Percentiles rank a stretch among this genome's conserved stretches.
phyloP scores from a whole-genome alignment of 2,113 vertebrate species.

The Himantopus leucocephalus region DNA sequence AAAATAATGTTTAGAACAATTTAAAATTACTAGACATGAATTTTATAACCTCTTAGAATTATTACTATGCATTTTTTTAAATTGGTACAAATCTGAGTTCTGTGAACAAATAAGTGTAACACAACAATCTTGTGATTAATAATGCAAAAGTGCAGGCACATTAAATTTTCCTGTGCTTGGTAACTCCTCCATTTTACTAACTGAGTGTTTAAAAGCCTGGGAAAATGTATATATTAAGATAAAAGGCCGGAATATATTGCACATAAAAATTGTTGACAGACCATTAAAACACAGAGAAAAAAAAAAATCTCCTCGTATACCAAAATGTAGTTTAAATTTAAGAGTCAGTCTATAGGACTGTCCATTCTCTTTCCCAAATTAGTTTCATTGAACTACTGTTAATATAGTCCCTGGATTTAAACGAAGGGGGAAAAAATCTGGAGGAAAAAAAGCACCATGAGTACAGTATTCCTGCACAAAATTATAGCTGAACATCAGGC shows the following conservation, averaged over 20 bases:
- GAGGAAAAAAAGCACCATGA: neutral
- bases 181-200: neutral
- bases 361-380: neutral
- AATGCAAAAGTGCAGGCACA: neutral
- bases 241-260: neutral
- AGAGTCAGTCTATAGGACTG: conserved; percentile 7
- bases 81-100: neutral
- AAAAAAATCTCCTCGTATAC: neutral
- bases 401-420: neutral
- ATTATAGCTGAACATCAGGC: conserved; percentile 49
- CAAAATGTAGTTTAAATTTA: conserved; percentile 19
- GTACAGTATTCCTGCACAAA: conserved; percentile 36
- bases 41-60: neutral
- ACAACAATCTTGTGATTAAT: neutral
- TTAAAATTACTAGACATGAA: neutral
- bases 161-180: neutral
- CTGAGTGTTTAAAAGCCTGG: neutral
- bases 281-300: neutral
- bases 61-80: neutral
- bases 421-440: neutral
- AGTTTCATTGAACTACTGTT: neutral
- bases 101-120: neutral
- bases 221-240: neutral
- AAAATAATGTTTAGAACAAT: neutral
- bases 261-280: neutral